Conservation (phyloP, 1,140 invertebrate genomes). For the Drosophila lini region DNA sequence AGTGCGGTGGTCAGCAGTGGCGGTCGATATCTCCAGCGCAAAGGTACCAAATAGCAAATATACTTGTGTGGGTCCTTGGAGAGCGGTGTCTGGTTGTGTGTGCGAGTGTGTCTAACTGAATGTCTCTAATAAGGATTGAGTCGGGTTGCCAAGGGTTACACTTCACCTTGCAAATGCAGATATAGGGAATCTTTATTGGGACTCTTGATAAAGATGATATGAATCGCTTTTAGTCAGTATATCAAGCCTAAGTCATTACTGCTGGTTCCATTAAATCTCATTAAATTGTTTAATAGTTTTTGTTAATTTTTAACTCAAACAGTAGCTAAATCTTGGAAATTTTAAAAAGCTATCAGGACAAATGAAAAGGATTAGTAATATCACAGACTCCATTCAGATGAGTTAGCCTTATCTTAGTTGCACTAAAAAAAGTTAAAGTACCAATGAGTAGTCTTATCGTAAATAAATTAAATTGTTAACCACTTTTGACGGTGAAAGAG, state of each 20-base stretch:
- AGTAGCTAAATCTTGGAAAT: background rate
- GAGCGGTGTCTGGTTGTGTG: conserved; percentile 6
- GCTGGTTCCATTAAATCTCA: background rate
- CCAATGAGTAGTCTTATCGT: background rate
- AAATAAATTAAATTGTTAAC: background rate
- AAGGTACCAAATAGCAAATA: conserved; percentile 59
- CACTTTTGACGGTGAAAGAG: background rate
- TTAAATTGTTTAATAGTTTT: background rate
- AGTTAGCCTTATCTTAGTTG: background rate
- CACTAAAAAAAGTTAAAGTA: background rate
- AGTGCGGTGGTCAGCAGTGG: conserved; percentile 83
- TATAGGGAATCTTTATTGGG: background rate
- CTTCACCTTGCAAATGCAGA: background rate
- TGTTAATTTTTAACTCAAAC: background rate
- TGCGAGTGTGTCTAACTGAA: conserved; percentile 18
- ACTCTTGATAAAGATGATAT: too few relatives aligned
- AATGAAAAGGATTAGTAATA: background rate
- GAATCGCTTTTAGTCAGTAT: background rate
- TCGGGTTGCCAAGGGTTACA: background rate
- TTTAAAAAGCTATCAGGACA: background rate
- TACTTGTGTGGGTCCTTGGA: background rate
- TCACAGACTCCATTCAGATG: background rate
- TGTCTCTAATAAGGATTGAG: background rate
- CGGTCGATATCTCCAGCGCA: conserved; percentile 75
- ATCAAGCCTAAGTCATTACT: background rate